Base-by-base conservation (phyloP, 1,140 invertebrate species). In the Drosophila lowei region DNA sequence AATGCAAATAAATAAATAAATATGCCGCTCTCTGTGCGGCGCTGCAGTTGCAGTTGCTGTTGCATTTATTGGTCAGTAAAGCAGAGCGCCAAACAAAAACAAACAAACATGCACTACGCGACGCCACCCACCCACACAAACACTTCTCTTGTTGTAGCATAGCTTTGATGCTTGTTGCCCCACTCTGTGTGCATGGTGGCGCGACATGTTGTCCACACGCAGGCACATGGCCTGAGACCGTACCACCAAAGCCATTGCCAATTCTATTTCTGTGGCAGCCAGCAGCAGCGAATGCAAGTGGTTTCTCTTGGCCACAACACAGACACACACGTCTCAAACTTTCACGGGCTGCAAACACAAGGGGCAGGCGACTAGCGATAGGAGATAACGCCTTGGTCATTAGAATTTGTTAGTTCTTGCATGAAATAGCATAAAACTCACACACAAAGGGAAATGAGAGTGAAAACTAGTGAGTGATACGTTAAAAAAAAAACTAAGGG, bases 161-260 rank as follows among this genome's bases (percentile, higher is more conserved):
- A 72, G 59, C 67, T 65, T 58, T 60, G 44, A 65, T 77, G 70
- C 62, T 60, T 38, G 11, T 38, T 55, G 57, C 60, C 54, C 52
- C 63, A 68, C 42, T 48, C 61, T 65, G 43, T 41, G 41, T 34
- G 23, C 60, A 53, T 52, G 66, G 52, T 86, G 81, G 83, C 81
- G 81, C 81, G 77, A 86, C 83, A 81, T 88, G 70, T 74, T 86
- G 80, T 84, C 77, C 77, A 77, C 80, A 85, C 80, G 67, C 80
- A 79, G 73, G 48, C 60, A 63, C 42, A 58, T 63, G 50, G n/a
- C 64, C 25, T 11, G 63, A 48, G 63, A 67, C 46, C 2, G 38
- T 13, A 18, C 46, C 46, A 67, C 62, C 74, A 86, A 86, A 86
- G 81, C 81, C 81, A 86, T 88, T 86, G 81, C 81, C 81, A 86